Conservation (phyloP, 1,140 invertebrate genomes). For the Thalassaphorura encarpata region DNA sequence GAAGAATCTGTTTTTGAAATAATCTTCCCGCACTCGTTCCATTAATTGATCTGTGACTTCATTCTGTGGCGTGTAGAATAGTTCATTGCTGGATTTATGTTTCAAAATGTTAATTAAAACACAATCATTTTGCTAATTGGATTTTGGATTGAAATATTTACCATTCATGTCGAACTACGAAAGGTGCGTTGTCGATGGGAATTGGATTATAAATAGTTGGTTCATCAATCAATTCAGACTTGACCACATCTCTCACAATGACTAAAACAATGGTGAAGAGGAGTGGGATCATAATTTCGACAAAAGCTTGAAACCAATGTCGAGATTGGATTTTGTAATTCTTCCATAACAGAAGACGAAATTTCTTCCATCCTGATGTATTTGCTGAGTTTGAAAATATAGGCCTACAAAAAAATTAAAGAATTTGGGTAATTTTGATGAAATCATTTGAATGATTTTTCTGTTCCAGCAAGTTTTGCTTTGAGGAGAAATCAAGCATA, state of each 20-base stretch:
- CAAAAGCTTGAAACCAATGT: slow-evolving; percentile 55
- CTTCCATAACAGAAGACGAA: slow-evolving; percentile 67
- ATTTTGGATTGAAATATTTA: slow-evolving; percentile 34
- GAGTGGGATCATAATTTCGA: slow-evolving; percentile 38
- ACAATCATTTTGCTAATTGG: slow-evolving; percentile 31
- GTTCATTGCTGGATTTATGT: slow-evolving; percentile 22
- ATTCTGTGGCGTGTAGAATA: slow-evolving; percentile 29
- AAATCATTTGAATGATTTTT: too few relatives aligned
- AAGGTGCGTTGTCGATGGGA: slow-evolving; percentile 30
- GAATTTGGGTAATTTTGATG: too few relatives aligned
- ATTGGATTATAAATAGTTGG: slow-evolving; percentile 24
- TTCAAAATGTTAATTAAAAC: not conserved
- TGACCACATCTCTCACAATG: slow-evolving; percentile 26
- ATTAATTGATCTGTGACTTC: slow-evolving; percentile 21
- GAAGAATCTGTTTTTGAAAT: too few relatives aligned
- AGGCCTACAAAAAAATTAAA: too few relatives aligned
- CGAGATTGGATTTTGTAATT: slow-evolving; percentile 67
- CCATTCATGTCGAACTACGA: slow-evolving; percentile 37
- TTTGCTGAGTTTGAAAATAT: not conserved
- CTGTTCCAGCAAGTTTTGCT: too few relatives aligned
- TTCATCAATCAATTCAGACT: slow-evolving; percentile 11
- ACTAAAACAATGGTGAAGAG: slow-evolving; percentile 29
- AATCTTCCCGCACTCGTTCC: slow-evolving; percentile 22
- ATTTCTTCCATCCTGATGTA: slow-evolving; percentile 33
- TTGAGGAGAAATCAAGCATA: too few relatives aligned